These are phyloP conservation scores for Heliornis fulica DNA, from an alignment of 2,113 vertebrate genomes.

Conservation along the genomic window DNA sequence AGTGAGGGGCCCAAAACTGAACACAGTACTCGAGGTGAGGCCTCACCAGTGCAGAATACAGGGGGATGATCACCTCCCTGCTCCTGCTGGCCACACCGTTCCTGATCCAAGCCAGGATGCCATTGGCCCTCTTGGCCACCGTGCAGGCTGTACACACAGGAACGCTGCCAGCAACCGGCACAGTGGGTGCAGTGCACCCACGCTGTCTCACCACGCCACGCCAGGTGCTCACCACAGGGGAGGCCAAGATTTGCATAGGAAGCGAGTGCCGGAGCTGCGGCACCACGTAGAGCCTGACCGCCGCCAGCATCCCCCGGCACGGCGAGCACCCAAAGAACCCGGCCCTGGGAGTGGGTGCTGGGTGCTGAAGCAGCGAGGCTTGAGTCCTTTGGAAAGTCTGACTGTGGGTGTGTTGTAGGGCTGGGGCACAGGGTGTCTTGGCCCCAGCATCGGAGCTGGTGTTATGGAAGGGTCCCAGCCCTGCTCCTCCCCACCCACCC, in stretches of 20 bases:
- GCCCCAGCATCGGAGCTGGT: neutral
- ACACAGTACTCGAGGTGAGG: no score
- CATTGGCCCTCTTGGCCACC: no score
- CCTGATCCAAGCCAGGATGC: no score
- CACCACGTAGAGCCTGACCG: neutral
- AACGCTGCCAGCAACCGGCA: neutral
- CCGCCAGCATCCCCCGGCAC: neutral
- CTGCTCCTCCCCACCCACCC: rapidly evolving
- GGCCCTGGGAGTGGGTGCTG: neutral
- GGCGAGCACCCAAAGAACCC: neutral
- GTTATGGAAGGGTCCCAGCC: neutral
- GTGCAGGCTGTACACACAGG: neutral
- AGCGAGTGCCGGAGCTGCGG: neutral
- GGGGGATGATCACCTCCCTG: no score
- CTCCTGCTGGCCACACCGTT: no score
- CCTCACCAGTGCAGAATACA: no score
- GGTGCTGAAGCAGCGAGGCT: neutral
- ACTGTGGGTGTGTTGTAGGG: neutral
- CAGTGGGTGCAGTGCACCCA: neutral
- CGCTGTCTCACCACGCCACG: rapidly evolving
- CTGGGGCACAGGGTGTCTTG: neutral
- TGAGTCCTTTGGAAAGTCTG: neutral
- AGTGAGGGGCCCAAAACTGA: no score
- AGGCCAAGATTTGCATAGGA: neutral
- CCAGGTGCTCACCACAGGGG: neutral